Evolutionary conservation across 2,888 invertebrate species (phyloP).

Genomic region (Meiosimyza platycephala): DNA sequence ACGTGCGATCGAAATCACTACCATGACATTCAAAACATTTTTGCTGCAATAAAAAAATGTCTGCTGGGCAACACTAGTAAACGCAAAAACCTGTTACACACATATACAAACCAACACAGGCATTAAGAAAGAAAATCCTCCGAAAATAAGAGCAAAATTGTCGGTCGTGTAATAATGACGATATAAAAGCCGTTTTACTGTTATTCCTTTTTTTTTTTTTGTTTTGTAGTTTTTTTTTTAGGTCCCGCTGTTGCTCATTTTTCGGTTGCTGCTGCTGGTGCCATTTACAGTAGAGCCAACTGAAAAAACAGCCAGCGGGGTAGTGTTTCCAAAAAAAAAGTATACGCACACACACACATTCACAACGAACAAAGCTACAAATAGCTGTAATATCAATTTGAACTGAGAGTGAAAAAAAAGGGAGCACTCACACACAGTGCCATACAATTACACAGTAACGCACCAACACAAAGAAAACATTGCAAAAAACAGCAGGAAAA

Average conservation of each 20-base stretch:
- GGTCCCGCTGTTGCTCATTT: not conserved
- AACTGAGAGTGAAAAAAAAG: not conserved
- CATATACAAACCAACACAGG: not conserved
- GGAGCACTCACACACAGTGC: not conserved
- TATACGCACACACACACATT: not conserved
- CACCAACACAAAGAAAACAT: constrained; percentile 12
- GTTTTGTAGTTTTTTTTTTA: not conserved
- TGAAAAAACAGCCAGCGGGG: constrained; percentile 15
- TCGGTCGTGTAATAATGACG: constrained; percentile 27
- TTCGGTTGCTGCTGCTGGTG: constrained; percentile 19
- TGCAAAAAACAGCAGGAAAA: constrained; percentile 51
- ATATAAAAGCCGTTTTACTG: constrained; percentile 23
- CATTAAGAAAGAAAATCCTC: constrained; percentile 13
- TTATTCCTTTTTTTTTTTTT: not conserved
- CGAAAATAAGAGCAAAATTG: constrained; percentile 22
- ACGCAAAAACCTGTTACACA: not conserved
- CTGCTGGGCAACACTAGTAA: not conserved
- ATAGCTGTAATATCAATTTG: constrained; percentile 14
- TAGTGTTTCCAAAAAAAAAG: not conserved
- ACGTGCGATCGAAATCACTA: too few species aligned
- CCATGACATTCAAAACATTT: too few species aligned
- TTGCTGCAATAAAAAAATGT: too few species aligned
- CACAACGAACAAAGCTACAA: constrained; percentile 7
- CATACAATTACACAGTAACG: constrained; percentile 28
- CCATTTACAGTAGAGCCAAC: constrained; percentile 25